These are phyloP conservation scores for Hipposideros armiger DNA, from an alignment of 2,113 vertebrate genomes.

Conservation along the genomic window DNA sequence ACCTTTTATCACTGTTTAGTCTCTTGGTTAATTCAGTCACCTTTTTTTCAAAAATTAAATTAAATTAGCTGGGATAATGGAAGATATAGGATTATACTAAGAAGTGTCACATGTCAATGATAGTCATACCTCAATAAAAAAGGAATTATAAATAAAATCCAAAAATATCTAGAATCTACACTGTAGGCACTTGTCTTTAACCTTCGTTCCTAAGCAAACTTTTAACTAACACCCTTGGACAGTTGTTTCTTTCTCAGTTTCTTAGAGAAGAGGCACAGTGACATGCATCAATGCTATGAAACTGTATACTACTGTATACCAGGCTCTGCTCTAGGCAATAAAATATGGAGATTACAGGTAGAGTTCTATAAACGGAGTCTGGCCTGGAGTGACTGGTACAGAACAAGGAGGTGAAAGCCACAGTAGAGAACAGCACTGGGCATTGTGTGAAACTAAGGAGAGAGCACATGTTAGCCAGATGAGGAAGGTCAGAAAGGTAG, in stretches of 20 bases:
- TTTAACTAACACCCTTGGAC: neutral
- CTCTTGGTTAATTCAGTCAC: neutral
- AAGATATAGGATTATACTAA: neutral
- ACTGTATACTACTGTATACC: neutral
- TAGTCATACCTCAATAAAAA: neutral
- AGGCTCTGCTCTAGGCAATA: neutral
- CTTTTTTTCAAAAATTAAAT: neutral
- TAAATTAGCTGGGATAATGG: neutral
- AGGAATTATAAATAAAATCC: neutral
- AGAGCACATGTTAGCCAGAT: accelerated
- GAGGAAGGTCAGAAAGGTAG: neutral
- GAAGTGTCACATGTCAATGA: neutral
- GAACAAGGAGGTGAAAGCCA: neutral
- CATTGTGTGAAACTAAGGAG: accelerated
- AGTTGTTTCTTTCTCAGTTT: neutral
- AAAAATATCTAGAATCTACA: neutral
- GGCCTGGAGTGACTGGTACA: neutral
- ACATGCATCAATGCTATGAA: neutral
- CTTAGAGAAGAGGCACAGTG: neutral
- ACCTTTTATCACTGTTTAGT: neutral
- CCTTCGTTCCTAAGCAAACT: neutral
- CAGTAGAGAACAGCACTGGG: accelerated
- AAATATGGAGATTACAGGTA: neutral
- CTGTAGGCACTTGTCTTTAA: neutral
- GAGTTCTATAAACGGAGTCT: no score